Conservation (phyloP, 2,797 vertebrate species). For the Bufotes viridis region DNA sequence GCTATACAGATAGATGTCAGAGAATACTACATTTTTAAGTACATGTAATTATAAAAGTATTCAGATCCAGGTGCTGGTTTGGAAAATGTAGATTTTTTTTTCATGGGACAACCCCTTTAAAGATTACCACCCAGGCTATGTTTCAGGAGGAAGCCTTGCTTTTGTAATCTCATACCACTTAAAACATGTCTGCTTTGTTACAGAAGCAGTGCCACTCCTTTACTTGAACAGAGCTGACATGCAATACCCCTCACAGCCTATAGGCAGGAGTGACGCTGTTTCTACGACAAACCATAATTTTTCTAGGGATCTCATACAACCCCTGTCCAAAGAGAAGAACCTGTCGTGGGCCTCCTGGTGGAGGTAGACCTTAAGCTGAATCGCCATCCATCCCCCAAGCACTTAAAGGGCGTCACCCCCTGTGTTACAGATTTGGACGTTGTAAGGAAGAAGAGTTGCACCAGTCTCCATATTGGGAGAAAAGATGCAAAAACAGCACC, state of each 20-base stretch:
- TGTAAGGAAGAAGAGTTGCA: not conserved
- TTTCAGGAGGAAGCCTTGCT: no score
- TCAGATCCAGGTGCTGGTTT: no score
- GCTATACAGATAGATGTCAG: no score
- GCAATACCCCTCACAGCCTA: not conserved
- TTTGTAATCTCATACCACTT: no score
- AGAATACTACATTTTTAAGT: no score
- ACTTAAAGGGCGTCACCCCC: not conserved
- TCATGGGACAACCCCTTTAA: no score
- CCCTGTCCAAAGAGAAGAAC: no score
- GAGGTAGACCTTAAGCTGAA: not conserved
- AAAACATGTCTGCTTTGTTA: not conserved
- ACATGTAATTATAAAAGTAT: no score
- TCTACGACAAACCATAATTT: no score
- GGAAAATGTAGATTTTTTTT: no score
- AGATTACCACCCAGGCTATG: no score
- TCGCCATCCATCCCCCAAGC: not conserved
- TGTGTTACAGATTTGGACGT: not conserved
- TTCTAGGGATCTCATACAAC: not conserved
- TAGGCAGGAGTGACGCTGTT: not conserved
- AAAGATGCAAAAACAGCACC: not conserved
- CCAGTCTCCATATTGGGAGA: not conserved
- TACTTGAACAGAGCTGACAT: not conserved
- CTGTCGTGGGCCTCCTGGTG: not conserved
- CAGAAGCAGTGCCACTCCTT: not conserved